A percentile compares a stretch with the other conserved stretches of the same genome.
These are phyloP conservation scores for Orientallactaga sibirica DNA, from an alignment of 2,797 vertebrate species.

Conservation along the genomic window DNA sequence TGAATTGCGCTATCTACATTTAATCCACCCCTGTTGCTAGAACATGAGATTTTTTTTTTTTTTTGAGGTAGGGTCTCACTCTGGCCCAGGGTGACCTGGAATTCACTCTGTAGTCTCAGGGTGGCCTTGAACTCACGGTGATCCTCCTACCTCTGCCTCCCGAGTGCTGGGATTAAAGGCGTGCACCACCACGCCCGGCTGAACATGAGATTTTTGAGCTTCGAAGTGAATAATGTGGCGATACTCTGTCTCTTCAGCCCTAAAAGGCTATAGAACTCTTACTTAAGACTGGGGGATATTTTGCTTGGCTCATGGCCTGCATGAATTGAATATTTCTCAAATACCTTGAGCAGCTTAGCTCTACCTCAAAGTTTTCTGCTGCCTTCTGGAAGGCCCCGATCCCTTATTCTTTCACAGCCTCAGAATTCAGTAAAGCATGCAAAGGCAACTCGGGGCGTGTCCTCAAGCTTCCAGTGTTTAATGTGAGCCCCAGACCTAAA, in stretches of 20 bases:
- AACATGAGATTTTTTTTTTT: too few relatives aligned
- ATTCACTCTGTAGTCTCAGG: too few relatives aligned
- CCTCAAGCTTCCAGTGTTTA: neutral
- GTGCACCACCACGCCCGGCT: neutral
- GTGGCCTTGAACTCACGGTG: too few relatives aligned
- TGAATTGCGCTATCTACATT: neutral
- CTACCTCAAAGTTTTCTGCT: neutral
- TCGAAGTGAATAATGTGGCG: neutral
- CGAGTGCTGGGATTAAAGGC: too few relatives aligned
- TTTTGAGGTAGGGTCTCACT: too few relatives aligned
- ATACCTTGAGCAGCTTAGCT: neutral
- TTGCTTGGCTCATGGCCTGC: neutral
- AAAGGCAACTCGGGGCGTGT: neutral
- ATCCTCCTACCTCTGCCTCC: too few relatives aligned
- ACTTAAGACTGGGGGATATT: neutral
- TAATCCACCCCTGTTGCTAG: neutral
- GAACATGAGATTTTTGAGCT: neutral
- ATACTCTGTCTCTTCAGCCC: neutral
- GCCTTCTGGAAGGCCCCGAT: neutral
- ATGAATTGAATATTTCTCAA: neutral
- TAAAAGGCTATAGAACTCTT: neutral
- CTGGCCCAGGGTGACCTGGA: too few relatives aligned
- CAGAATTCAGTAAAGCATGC: neutral
- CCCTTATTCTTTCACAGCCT: neutral
- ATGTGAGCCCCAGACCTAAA: neutral